Evolutionary conservation across 1,140 invertebrate species (phyloP).

Genomic region (Nymphalis io): DNA sequence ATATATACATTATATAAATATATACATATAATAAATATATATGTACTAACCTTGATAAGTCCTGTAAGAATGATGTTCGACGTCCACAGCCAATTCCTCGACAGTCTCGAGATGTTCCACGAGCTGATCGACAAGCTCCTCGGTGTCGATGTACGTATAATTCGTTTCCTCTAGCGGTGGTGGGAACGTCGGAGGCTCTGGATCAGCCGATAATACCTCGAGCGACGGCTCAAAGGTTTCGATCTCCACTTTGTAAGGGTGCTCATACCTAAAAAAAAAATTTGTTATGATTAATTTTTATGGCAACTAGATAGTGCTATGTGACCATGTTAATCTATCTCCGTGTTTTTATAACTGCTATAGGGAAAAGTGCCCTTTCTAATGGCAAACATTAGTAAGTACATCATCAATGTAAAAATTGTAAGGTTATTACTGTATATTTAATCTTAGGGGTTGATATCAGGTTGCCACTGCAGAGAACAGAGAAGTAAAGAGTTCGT

Average conservation of each 20-base stretch:
- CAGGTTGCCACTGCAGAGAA: too few relatives aligned
- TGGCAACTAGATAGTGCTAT: too few relatives aligned
- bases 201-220: slow-evolving; percentile 77
- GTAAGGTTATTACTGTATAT: background rate
- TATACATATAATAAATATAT: background rate
- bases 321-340: too few relatives aligned
- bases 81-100: slow-evolving; percentile 79
- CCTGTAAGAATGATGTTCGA: slow-evolving; percentile 72
- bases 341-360: too few relatives aligned
- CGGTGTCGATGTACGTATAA: slow-evolving; percentile 85
- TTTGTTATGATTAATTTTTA: too few relatives aligned
- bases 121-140: slow-evolving; percentile 84
- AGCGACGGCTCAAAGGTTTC: slow-evolving; percentile 83
- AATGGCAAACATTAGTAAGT: too few relatives aligned
- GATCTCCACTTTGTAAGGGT: slow-evolving; percentile 95
- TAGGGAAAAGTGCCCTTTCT: too few relatives aligned
- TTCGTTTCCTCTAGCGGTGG: slow-evolving; percentile 84
- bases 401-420: too few relatives aligned
- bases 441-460: too few relatives aligned
- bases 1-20: too few relatives aligned
- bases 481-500: too few relatives aligned
- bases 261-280: slow-evolving; percentile 84
- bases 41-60: slow-evolving; percentile 64
- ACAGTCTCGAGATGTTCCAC: slow-evolving; percentile 84
- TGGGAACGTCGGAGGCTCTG: slow-evolving; percentile 59